These are phyloP conservation scores for Calliopum simillimum DNA, from an alignment of 2,888 invertebrate genomes.

Conservation along the genomic window DNA sequence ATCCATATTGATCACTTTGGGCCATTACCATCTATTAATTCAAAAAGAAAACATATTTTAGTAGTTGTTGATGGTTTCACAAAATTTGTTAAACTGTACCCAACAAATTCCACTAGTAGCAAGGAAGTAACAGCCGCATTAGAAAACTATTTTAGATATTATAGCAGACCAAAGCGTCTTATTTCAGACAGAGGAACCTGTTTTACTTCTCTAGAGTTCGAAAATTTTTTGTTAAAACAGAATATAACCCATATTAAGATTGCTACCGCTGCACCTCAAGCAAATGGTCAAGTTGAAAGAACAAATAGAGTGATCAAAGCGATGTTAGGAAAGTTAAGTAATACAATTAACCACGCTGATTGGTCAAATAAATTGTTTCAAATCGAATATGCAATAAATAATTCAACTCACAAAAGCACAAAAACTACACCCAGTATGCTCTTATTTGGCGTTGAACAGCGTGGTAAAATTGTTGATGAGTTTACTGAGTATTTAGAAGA, in stretches of 20 bases:
- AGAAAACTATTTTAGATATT: constrained; percentile 11
- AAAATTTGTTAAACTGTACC: constrained; percentile 26
- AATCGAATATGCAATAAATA: constrained; percentile 32
- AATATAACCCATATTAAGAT: constrained; percentile 29
- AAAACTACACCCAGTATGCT: constrained; percentile 23
- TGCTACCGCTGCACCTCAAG: constrained; percentile 24
- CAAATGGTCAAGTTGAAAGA: constrained; percentile 20
- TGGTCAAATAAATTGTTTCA: constrained; percentile 9
- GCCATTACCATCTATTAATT: constrained; percentile 18
- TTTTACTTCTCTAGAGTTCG: constrained; percentile 30
- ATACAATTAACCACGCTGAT: constrained; percentile 18
- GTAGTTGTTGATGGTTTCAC: constrained; percentile 29
- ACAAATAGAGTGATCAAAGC: constrained; percentile 14
- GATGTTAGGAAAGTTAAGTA: constrained; percentile 22
- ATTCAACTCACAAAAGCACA: constrained; percentile 19
- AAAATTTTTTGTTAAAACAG: neutral
- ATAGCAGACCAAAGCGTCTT: too few relatives aligned
- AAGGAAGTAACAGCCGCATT: constrained; percentile 13
- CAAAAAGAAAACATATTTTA: constrained; percentile 21
- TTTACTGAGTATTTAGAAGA: too few relatives aligned
- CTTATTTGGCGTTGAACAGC: too few relatives aligned
- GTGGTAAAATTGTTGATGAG: too few relatives aligned
- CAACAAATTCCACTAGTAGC: constrained; percentile 18
- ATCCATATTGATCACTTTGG: too few relatives aligned
- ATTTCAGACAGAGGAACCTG: too few relatives aligned